These are phyloP conservation scores for Uropetala carovei DNA, from an alignment of 2,888 invertebrate species.

Conservation along the genomic window DNA sequence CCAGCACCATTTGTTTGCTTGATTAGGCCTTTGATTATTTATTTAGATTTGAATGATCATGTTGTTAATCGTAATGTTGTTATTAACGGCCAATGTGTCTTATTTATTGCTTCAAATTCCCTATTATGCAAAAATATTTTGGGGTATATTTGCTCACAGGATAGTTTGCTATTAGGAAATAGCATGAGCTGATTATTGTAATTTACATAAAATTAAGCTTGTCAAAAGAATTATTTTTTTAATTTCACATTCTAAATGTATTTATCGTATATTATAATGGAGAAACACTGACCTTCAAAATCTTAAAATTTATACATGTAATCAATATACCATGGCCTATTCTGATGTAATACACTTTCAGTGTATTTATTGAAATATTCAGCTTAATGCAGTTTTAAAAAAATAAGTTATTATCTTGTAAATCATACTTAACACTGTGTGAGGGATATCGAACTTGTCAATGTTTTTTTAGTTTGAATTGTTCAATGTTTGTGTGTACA, in stretches of 20 bases:
- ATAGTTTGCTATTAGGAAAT: no score
- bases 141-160: no score
- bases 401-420: neutral
- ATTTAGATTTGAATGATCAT: neutral
- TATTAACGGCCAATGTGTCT: neutral
- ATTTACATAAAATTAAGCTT: neutral
- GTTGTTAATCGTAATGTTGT: neutral
- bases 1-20: neutral
- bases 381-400: neutral
- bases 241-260: neutral
- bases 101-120: no score
- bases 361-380: neutral
- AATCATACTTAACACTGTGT: neutral
- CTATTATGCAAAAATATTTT: no score
- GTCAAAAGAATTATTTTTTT: neutral
- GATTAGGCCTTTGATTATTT: neutral
- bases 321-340: neutral
- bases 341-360: neutral
- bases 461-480: constrained; percentile 7
- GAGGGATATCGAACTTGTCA: constrained; percentile 11
- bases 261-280: neutral
- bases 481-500: constrained; percentile 7
- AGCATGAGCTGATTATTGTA: no score
- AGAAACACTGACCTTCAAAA: neutral
- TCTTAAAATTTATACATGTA: neutral